Base-by-base conservation (phyloP, 2,113 vertebrate species). In the Anhinga anhinga region DNA sequence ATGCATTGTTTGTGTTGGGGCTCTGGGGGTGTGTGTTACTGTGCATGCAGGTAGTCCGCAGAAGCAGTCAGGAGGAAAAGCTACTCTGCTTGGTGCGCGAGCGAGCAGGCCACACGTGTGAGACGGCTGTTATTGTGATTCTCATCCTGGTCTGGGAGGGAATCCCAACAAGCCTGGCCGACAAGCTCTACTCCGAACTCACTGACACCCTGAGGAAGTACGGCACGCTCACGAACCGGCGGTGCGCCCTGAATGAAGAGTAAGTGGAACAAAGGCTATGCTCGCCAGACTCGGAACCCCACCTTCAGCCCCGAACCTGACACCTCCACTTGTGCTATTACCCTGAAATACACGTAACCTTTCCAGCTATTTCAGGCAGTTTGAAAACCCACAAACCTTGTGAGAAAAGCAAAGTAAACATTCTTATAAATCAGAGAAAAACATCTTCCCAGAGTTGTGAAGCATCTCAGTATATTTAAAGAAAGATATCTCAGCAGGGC, bases 121-220 rank as follows among this genome's bases (percentile, higher is more conserved):
- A 99, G 49, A 97, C 98, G 0, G 99, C 99, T 0, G 99, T 99
- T 94, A 99, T 99, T 7, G 97, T 99, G 44, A 99, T 99, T 36
- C 99, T 99, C 82, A 99, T 99, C 96, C 96, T 99, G 88, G 98
- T 99, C 63, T 99, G 99, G 99, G 99, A 99, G 85, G 99, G 99
- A 47, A 99, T 99, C 94, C 96, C 98, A 2, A 95, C 89, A 10
- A 97, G 88, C 78, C 95, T 99, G 83, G 99, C 99, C 2, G 99
- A 99, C 96, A 96, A 69, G 72, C 98, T 99, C 79, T 99, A 99
- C 97, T 84, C 95, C 0, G 99, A 99, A 45, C 99, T 99, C 69
- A 99, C 98, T 1, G 98, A 98, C 61, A 99, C 99, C 10, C 97
- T 99, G 96, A 97, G 96, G 84, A 99, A 99, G 80, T 98, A 99